Percentiles rank a stretch among this genome's conserved stretches.
Evolutionary conservation across 2,888 invertebrate genomes (phyloP).

Genomic region (Sarcophaga subvicina): DNA sequence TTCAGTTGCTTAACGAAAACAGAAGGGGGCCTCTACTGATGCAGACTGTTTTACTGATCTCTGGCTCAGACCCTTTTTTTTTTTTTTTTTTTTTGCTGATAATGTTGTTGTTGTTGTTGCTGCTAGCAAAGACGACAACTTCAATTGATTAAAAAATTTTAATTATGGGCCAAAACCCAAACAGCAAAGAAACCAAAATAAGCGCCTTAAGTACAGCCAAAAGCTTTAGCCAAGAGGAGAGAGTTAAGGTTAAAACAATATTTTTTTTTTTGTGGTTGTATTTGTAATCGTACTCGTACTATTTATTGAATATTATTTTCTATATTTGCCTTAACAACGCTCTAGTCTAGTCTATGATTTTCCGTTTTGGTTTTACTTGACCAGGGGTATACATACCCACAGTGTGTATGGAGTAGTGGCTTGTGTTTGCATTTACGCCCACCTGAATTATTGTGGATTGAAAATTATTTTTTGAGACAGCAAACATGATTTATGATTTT

Average conservation of each 20-base stretch:
- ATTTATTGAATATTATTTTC: too few relatives aligned
- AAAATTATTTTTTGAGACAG: slow-evolving; percentile 68
- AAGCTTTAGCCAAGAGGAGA: slow-evolving; percentile 40
- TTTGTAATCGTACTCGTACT: not conserved
- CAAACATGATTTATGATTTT: slow-evolving; percentile 72
- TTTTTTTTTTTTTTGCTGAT: slow-evolving; percentile 23
- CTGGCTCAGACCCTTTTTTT: not conserved
- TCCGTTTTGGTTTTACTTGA: not conserved
- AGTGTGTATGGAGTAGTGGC: slow-evolving; percentile 18
- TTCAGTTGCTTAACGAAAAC: slow-evolving; percentile 71
- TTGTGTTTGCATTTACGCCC: slow-evolving; percentile 64
- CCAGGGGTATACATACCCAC: not conserved
- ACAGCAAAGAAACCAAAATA: not conserved
- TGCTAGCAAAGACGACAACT: slow-evolving; percentile 70
- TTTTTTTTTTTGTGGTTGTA: slow-evolving; percentile 21
- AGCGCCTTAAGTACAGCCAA: not conserved
- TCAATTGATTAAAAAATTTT: slow-evolving; percentile 74
- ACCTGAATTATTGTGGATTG: slow-evolving; percentile 67
- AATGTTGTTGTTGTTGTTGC: slow-evolving; percentile 59
- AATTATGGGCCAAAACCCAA: slow-evolving; percentile 70
- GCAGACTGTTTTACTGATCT: slow-evolving; percentile 13
- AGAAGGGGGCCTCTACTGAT: slow-evolving; percentile 71
- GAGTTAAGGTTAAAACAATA: slow-evolving; percentile 14
- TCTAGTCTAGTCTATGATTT: not conserved
- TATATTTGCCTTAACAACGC: not conserved